Evolutionary conservation across 2,797 vertebrate genomes (phyloP), one percentile per base, ranked within the genome.

Genomic region (Enteromius argenteus): DNA sequence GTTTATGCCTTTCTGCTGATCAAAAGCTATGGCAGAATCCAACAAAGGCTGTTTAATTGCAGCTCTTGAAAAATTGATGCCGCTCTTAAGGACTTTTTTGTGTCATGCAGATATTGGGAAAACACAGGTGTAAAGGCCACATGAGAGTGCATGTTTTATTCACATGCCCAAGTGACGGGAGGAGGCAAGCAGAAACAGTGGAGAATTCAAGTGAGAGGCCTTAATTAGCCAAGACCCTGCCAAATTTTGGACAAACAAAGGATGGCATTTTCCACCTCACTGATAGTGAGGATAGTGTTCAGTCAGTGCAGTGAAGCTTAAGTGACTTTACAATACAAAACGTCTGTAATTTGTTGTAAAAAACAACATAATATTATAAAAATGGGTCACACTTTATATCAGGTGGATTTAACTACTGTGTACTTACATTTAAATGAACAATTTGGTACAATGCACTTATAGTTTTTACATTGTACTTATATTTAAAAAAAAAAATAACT

Each of bases 11-110:
- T 89, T 87, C 71, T 90, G 81, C 76, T 91, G 89, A 93, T 89
- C 91, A 95, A 90, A 90, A 91, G 87, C 83, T 86, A 84, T 79
- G 72, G 90, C 90, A 14, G 39, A 86, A 92, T 89, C 86, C 89
- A 89, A 89, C 89, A 89, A 93, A 92, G 93, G 86, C 84, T 87
- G 78, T 87, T 93, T 94, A 94, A 94, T 92, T 93, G 91, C 91
- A 89, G 92, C 87, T 81, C 84, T 86, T 94, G 90, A 93, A 94
- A 95, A 92, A 93, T 93, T 90, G 89, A 95, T 94, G 92, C 82
- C 84, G 88, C 91, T 87, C 91, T 93, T 94, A 93, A 94, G 93
- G 86, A 91, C 89, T 76, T 93, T 92, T 93, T 90, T 93, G 90
- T 93, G 90, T 93, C 90, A 79, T 44, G 86, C 89, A 79, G 72